Evolutionary conservation across 2,113 vertebrate species (phyloP), one percentile per base, ranked within the genome.

Genomic region (Himantopus leucocephalus): DNA sequence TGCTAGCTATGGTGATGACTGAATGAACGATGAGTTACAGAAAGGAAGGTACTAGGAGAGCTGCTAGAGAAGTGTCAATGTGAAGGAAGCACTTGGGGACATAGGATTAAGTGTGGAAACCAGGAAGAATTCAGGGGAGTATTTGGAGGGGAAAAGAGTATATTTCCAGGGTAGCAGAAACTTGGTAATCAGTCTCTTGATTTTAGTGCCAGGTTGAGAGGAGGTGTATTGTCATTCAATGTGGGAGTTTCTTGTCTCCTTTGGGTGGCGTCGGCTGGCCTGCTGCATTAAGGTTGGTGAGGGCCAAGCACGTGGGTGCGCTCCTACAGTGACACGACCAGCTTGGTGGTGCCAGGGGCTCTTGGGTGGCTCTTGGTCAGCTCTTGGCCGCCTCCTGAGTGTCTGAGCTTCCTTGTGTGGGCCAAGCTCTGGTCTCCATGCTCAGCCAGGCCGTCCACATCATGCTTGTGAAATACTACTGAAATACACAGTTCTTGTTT

Each of bases 341-440:
- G 47, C 32, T 64, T 1, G 1, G 78, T 2, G 0, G 45, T 1
- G 0, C 58, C 6, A 0, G 29, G 59, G 9, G 21, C 39, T 47
- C 14, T 59, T 45, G 37, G 16, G 34, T 0, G 2, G 30, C 37
- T 53, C 58, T 72, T 43, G 58, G 22, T 19, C 64, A 78, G 6
- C 47, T 50, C 47, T 45, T 67, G 47, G 47, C n/a, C 0, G 1
- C 27, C 23, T 67, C 23, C 53, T 32, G 66, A 73, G 48, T 0
- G 1, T 60, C 30, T 27, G 19, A 63, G 52, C 50, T 59, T 71
- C n/a, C n/a, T 48, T 5, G n/a, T 35, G 10, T 20, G 10, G 20
- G 53, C 43, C 5, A 35, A 9, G 43, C 43, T 79, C 22, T 19
- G 24, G 18, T 62, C 41, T 77, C 35, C 6, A 1, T 12, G 24